These are phyloP conservation scores for Poecilia latipinna DNA, from an alignment of 2,113 vertebrate genomes.

Conservation along the genomic window DNA sequence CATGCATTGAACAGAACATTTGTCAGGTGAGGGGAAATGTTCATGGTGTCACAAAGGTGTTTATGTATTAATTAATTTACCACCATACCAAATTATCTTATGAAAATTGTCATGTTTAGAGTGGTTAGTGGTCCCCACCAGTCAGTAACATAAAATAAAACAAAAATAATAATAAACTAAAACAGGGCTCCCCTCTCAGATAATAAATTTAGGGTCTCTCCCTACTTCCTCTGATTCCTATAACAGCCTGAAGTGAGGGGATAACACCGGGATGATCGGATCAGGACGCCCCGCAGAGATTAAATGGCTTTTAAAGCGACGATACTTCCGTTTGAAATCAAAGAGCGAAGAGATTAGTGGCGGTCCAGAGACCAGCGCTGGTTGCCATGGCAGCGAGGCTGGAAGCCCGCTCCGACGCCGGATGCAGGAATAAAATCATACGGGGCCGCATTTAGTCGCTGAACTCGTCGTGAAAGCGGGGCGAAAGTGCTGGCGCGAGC, in stretches of 20 bases:
- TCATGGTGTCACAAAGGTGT: too few relatives aligned
- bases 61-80: too few relatives aligned
- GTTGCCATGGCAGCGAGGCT: conserved; percentile 36
- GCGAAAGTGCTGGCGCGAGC: neutral
- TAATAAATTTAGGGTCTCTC: too few relatives aligned
- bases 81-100: too few relatives aligned
- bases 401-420: neutral
- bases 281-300: conserved; percentile 71
- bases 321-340: conserved; percentile 74
- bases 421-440: too few relatives aligned
- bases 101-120: too few relatives aligned
- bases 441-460: neutral
- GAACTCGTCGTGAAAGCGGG: neutral
- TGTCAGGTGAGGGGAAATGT: too few relatives aligned
- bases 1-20: neutral
- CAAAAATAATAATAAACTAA: too few relatives aligned
- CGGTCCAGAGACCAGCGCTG: conserved; percentile 21
- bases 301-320: conserved; percentile 64
- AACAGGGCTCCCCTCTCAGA: too few relatives aligned
- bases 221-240: conserved; percentile 50
- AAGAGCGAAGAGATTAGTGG: conserved; percentile 56
- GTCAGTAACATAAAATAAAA: too few relatives aligned
- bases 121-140: too few relatives aligned
- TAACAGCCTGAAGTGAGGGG: conserved; percentile 56
- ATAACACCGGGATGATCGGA: conserved; percentile 79